phyloP scores from a whole-genome alignment of 2,888 invertebrate genomes.

The Electrophaes corylata region DNA sequence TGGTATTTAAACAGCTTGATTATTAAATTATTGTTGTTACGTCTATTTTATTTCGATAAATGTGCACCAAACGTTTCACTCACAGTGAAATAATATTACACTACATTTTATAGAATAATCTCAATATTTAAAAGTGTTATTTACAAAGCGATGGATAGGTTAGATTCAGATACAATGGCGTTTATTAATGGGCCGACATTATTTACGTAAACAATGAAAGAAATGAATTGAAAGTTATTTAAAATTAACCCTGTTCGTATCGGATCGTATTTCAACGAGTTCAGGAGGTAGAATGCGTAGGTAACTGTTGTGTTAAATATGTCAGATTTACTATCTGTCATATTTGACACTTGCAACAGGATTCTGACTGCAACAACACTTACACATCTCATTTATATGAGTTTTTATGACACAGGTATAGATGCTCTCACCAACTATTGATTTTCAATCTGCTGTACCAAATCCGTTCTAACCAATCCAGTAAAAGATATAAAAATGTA shows the following conservation, averaged over 20 bases:
- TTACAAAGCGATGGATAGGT: constrained; percentile 63
- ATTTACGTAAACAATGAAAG: not conserved
- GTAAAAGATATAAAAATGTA: constrained; percentile 32
- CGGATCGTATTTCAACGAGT: not conserved
- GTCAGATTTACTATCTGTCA: too few species aligned
- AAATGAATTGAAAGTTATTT: not conserved
- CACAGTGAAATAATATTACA: constrained; percentile 33
- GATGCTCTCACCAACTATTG: constrained; percentile 12
- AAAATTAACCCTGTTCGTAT: not conserved
- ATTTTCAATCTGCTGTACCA: constrained; percentile 61
- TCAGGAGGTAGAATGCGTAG: too few species aligned
- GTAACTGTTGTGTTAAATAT: too few species aligned
- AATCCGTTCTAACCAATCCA: constrained; percentile 58
- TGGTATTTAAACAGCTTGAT: constrained; percentile 21
- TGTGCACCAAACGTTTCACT: constrained; percentile 48
- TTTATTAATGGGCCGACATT: not conserved
- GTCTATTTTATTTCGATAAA: constrained; percentile 39
- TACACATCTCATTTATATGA: too few species aligned
- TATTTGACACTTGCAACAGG: too few species aligned
- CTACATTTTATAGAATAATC: constrained; percentile 38
- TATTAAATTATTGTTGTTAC: constrained; percentile 31
- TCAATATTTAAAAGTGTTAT: constrained; percentile 60
- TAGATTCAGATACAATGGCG: constrained; percentile 45
- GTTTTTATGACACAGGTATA: not conserved
- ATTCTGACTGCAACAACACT: too few species aligned